These are phyloP conservation scores for Crotalus tigris DNA, from an alignment of 2,113 vertebrate genomes.

Conservation along the genomic window DNA sequence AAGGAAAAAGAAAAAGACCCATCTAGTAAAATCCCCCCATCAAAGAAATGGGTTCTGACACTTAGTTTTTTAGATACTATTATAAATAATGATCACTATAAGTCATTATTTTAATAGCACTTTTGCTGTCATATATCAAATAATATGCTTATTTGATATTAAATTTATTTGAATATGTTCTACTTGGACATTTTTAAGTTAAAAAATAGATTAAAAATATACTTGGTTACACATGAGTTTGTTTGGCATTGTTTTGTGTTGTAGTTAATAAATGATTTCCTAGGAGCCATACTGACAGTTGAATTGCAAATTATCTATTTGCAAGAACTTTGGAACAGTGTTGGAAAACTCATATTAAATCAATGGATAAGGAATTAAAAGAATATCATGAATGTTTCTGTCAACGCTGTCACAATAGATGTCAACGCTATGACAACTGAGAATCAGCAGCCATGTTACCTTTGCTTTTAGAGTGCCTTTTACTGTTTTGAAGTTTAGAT, in stretches of 20 bases:
- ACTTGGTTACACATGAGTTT: neutral
- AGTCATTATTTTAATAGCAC: neutral
- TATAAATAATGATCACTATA: neutral
- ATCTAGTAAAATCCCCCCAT: too few species aligned
- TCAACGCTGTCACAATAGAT: too few species aligned
- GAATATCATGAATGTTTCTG: neutral
- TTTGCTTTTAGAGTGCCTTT: too few species aligned
- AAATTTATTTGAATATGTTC: neutral
- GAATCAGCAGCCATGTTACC: too few species aligned
- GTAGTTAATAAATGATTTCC: neutral
- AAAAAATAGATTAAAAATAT: neutral
- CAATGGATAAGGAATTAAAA: neutral
- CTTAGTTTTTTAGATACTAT: neutral
- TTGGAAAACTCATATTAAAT: neutral
- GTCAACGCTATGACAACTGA: too few species aligned
- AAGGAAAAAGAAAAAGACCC: too few species aligned
- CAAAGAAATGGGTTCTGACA: too few species aligned
- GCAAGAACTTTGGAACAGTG: neutral
- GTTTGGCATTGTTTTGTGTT: neutral
- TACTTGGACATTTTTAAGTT: neutral
- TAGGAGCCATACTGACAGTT: neutral
- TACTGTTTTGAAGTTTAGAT: too few species aligned
- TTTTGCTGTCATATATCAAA: neutral
- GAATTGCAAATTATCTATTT: neutral
- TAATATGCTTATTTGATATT: neutral